These are phyloP conservation scores for Saccostrea cuccullata DNA, from an alignment of 1,140 invertebrate genomes.

Conservation along the genomic window DNA sequence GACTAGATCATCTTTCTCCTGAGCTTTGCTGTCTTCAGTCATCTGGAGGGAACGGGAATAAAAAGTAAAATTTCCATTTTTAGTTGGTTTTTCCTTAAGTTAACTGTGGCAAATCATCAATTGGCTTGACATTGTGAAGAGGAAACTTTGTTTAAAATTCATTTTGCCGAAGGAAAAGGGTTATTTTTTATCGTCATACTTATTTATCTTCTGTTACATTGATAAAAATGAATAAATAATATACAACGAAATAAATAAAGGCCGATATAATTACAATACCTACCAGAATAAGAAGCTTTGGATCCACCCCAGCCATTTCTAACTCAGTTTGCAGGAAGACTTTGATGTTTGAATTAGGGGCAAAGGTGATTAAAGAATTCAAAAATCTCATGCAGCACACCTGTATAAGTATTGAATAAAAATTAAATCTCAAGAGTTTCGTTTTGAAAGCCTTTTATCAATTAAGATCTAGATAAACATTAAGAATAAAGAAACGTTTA, in stretches of 20 bases:
- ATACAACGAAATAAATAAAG: no score
- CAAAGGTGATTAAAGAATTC: conserved; percentile 88
- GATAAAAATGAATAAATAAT: no score
- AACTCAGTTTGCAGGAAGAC: conserved; percentile 94
- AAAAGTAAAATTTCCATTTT: neutral
- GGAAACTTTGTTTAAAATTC: no score
- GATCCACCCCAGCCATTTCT: conserved; percentile 89
- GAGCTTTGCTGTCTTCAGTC: conserved; percentile 32
- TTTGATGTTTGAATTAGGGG: conserved; percentile 81
- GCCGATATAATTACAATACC: conserved; percentile 19
- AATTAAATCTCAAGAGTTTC: neutral
- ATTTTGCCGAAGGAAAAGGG: no score
- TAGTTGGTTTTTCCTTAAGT: neutral
- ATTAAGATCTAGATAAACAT: no score
- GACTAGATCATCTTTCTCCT: conserved; percentile 3
- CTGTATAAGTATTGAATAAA: conserved; percentile 72
- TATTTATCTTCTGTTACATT: no score
- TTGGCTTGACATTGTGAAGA: no score
- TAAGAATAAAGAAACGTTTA: neutral
- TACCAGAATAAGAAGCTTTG: conserved; percentile 86
- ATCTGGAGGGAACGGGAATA: neutral
- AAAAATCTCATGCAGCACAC: conserved; percentile 91
- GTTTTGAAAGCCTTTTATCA: neutral
- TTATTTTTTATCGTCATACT: no score
- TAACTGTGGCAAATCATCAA: no score